A percentile compares a stretch with the other conserved stretches of the same genome.
Evolutionary conservation across 2,113 vertebrate species (phyloP).

Genomic region (Motacilla tschutschensis): DNA sequence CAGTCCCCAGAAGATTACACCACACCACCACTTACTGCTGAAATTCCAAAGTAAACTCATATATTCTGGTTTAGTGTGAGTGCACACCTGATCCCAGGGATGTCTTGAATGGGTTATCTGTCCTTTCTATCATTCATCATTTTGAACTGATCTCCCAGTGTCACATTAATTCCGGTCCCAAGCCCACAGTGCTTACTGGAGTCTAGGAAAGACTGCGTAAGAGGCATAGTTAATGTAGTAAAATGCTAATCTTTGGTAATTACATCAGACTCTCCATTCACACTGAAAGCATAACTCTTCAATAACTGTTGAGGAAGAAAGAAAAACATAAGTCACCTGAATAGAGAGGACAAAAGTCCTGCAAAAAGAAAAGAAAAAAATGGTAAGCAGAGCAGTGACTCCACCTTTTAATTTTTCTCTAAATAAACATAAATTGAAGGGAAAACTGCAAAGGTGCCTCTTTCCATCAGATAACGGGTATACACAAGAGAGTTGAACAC

Average conservation of each 20-base stretch:
- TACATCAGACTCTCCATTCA: background rate
- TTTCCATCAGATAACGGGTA: background rate
- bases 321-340: background rate
- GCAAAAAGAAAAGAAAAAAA: background rate
- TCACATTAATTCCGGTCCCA: background rate
- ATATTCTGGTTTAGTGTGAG: background rate
- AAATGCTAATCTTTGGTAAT: slow-evolving; percentile 10
- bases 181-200: background rate
- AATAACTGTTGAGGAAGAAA: background rate
- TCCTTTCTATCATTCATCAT: background rate
- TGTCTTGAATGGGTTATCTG: background rate
- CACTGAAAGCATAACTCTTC: background rate
- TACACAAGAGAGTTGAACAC: rapidly evolving
- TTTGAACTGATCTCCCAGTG: background rate
- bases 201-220: background rate
- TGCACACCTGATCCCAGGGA: background rate
- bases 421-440: background rate
- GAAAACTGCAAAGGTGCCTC: background rate
- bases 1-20: background rate
- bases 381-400: rapidly evolving
- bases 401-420: background rate
- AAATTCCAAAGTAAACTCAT: background rate
- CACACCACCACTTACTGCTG: background rate
- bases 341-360: background rate
- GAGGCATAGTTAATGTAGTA: background rate